Base-by-base conservation (phyloP, 2,797 vertebrate genomes). In the Darevskia nairensis region DNA sequence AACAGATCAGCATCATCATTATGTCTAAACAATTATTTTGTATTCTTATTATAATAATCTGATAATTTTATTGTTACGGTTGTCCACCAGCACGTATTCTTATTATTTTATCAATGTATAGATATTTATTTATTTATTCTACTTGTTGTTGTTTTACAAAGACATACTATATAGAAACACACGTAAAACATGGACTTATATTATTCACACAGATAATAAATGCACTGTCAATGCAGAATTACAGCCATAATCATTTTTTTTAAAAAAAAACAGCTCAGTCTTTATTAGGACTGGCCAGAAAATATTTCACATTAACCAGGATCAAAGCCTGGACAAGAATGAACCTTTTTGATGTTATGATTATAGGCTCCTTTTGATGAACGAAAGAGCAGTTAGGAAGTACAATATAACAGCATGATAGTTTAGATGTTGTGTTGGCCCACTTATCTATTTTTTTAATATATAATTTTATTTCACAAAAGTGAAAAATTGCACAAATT, bases 331-430 rank as follows among this genome's bases (percentile, higher is more conserved):
- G 44, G 32, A 41, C 77, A 72, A 71, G 25, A 86, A 80, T 32
- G 46, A 41, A 68, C 10, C 50, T 86, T n/a, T 86, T 74, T 87
- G 55, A 81, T 87, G 35, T 87, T 44, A 32, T 81, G 69, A 15
- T 87, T 80, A 78, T 71, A 80, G 85, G 5, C 25, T 61, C 25
- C 27, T 86, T 55, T 86, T 25, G 44, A 80, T 50, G 66, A 86
- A 86, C 77, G 72, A 86, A 86, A 41, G 66, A 41, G 5, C 78
- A 72, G 39, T 81, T 87, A 87, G 80, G 19, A 87, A 75, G 11
- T 71, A 55, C 50, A 55, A 55, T 55, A 17, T 25, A 87, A 32
- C 35, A 72, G 15, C 50, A 41, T 61, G 7, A 11, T 59, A 71
- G 46, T 23, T 61, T 80, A 27, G 27, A 61, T 74, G 35, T 59